Evolutionary conservation across 2,888 invertebrate species (phyloP).

Genomic region (Nowickia ferox): DNA sequence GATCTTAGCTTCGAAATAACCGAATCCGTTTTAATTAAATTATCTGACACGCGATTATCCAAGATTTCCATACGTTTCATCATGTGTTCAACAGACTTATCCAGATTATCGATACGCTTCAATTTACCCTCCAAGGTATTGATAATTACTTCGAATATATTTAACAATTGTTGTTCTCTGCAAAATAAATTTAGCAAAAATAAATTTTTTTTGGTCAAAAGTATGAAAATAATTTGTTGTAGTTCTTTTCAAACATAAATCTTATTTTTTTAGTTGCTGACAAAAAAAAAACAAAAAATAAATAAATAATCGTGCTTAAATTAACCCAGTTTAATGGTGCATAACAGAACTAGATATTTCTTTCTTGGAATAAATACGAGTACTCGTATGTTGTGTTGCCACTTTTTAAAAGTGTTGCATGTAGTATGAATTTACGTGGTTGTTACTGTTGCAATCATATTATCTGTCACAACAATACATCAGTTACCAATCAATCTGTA

Average conservation of each 20-base stretch:
- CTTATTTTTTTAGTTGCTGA: not conserved
- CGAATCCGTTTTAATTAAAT: constrained; percentile 92
- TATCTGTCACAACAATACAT: constrained; percentile 62
- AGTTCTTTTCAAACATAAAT: constrained; percentile 23
- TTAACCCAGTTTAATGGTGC: constrained; percentile 60
- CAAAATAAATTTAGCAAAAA: constrained; percentile 22
- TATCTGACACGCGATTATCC: constrained; percentile 91
- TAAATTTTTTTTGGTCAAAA: not conserved
- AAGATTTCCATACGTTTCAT: constrained; percentile 93
- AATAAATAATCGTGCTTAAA: constrained; percentile 59
- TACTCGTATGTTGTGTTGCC: constrained; percentile 44
- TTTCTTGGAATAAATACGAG: constrained; percentile 19
- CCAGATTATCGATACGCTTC: constrained; percentile 93
- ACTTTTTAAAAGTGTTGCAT: constrained; percentile 37
- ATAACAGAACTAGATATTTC: constrained; percentile 37
- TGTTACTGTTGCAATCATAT: constrained; percentile 50
- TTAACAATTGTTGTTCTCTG: constrained; percentile 94
- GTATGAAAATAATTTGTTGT: constrained; percentile 27
- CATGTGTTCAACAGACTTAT: constrained; percentile 93
- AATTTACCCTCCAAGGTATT: constrained; percentile 94
- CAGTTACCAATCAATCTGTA: constrained; percentile 62
- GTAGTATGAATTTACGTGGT: constrained; percentile 4
- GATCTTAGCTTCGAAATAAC: constrained; percentile 90
- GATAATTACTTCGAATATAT: constrained; percentile 95
- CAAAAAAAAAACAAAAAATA: not conserved